A percentile compares a stretch with the other conserved stretches of the same genome.
These are phyloP conservation scores for Monomorium pharaonis DNA, from an alignment of 1,140 invertebrate genomes.

Conservation along the genomic window DNA sequence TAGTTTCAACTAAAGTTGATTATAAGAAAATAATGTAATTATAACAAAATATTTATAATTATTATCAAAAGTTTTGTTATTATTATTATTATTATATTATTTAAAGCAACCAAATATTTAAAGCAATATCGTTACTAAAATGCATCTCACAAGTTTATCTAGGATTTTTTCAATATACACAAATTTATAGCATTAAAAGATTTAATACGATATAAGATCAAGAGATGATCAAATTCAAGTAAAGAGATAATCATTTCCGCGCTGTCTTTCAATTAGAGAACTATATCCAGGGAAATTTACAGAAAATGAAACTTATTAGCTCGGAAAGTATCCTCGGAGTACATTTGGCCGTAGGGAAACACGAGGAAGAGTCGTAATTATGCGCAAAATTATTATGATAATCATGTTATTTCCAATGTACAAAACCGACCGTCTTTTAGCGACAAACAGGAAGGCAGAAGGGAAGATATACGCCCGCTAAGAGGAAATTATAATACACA, in stretches of 20 bases:
- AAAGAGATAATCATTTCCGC: neutral
- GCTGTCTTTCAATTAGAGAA: neutral
- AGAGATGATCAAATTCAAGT: constrained; percentile 5
- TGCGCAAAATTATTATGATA: constrained; percentile 9
- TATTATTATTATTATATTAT: too few relatives aligned
- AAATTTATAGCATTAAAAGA: neutral
- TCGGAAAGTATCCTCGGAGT: neutral
- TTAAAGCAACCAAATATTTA: too few relatives aligned
- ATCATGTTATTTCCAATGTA: constrained; percentile 18
- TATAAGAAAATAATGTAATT: too few relatives aligned
- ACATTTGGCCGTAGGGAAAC: neutral
- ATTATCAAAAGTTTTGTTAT: too few relatives aligned
- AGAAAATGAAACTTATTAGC: neutral
- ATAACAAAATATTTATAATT: too few relatives aligned
- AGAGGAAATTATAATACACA: too few relatives aligned
- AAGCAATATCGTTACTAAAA: too few relatives aligned
- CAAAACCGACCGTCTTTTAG: neutral
- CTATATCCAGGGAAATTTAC: neutral
- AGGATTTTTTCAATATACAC: neutral
- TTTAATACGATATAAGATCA: neutral
- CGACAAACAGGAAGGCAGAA: neutral
- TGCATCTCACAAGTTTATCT: too few relatives aligned
- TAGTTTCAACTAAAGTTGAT: too few relatives aligned
- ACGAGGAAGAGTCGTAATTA: neutral
- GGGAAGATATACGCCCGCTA: neutral